Evolutionary conservation across 2,888 invertebrate genomes (phyloP), one percentile per base, ranked within the genome.

Genomic region (Drepanosiphum platanoidis): DNA sequence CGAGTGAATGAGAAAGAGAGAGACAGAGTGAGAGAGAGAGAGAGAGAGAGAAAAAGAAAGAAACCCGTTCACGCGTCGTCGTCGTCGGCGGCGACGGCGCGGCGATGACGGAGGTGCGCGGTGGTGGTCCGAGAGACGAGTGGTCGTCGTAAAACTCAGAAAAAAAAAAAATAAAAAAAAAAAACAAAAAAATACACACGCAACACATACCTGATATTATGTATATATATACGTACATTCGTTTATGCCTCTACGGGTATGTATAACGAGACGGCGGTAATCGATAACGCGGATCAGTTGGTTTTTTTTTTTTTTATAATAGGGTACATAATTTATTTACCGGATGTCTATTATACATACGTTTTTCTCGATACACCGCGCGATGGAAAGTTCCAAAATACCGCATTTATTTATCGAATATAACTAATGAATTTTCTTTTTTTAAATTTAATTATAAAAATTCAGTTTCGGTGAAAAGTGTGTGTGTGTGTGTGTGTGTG

Each of bases 41-140:
- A 39, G 4, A 71, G 27, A 39, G 15, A 30, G 1, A 72, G 27
- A 42, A 36, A n/a, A 30, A 46, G 18, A 30, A 61, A 77, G 39
- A 77, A 77, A 77, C 77, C 64, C 77, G 77, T 77, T 77, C 61
- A 18, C 27, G 18, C 74, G 32, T 22, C 39, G 71, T 68, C 58
- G 52, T 75, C 34, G 27, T 30, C 52, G 74, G 5, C 52, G 75
- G 32, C 52, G 75, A 7, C 75, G 77, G 22, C 4, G 11, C 11
- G 5, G 11, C 27, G 61, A 2, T 22, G 1, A 22, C 22, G 52
- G 46, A 2, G 15, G 46, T 18, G 27, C 61, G 61, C 27, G 27
- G 77, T 27, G 61, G 77, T 39, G 77, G 61, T 77, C 77, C 61
- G 36, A 27, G 36, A 27, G 18, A 77, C 77, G 39, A 64, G 77